Conservation (phyloP, 2,888 invertebrate species). For the Ophraella communa region DNA sequence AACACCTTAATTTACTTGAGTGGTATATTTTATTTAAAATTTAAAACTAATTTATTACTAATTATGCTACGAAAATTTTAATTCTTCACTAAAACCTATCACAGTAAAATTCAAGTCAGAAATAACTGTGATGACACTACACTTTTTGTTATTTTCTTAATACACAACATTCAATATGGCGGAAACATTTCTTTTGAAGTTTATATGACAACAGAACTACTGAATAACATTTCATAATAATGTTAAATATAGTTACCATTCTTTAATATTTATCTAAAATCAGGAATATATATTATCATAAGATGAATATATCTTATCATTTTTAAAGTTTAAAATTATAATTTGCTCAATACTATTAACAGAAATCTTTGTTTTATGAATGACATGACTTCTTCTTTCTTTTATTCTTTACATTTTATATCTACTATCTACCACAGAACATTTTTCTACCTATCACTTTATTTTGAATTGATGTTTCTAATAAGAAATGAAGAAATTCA, state of each 20-base stretch:
- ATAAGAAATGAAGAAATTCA: not conserved
- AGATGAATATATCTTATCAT: no score
- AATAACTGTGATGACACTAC: slow-evolving; percentile 49
- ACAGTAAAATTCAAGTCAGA: slow-evolving; percentile 21
- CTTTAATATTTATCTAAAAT: no score
- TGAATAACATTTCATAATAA: no score
- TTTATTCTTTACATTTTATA: not conserved
- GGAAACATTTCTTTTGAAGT: slow-evolving; percentile 26
- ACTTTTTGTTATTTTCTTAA: slow-evolving; percentile 47
- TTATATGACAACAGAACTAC: slow-evolving; percentile 12
- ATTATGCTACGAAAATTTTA: slow-evolving; percentile 21
- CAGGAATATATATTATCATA: no score
- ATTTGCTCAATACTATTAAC: no score
- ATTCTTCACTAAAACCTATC: slow-evolving; percentile 19
- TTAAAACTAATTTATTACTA: slow-evolving; percentile 3
- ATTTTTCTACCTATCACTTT: not conserved
- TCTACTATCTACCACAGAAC: not conserved
- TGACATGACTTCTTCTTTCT: not conserved
- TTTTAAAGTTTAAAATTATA: no score
- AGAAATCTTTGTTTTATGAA: no score
- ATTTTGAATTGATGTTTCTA: not conserved
- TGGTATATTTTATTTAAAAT: not conserved
- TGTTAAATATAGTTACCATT: no score
- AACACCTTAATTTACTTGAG: slow-evolving; percentile 14
- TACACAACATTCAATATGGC: slow-evolving; percentile 49